Conservation (phyloP, 2,888 invertebrate species). For the Heliconius charithonia region DNA sequence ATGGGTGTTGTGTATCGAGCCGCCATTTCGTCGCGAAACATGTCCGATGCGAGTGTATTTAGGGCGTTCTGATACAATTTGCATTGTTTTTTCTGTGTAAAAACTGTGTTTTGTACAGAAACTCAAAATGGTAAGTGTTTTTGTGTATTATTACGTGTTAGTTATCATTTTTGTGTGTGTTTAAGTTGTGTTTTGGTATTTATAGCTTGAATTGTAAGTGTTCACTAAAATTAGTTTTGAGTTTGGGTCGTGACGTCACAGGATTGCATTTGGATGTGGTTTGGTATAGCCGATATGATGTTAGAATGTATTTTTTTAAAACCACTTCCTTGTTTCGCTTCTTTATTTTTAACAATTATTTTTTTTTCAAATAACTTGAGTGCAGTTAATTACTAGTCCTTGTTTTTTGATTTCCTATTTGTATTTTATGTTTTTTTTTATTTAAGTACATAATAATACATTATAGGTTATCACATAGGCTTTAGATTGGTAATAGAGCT, state of each 20-base stretch:
- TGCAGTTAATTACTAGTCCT: background rate
- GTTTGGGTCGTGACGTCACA: constrained; percentile 49
- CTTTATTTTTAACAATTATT: background rate
- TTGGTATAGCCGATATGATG: constrained; percentile 25
- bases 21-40: constrained; percentile 77
- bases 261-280: constrained; percentile 45
- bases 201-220: constrained; percentile 18
- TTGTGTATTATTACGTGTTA: constrained; percentile 43
- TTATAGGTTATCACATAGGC: constrained; percentile 12
- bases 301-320: constrained; percentile 27
- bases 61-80: constrained; percentile 74
- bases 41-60: constrained; percentile 71
- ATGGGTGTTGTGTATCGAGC: constrained; percentile 74
- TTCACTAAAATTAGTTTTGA: constrained; percentile 58
- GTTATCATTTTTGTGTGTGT: constrained; percentile 28
- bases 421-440: constrained; percentile 16
- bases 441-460: background rate
- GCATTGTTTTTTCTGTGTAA: constrained; percentile 70
- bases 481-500: constrained; percentile 34
- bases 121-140: constrained; percentile 62
- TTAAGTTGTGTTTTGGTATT: constrained; percentile 30
- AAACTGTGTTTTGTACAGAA: constrained; percentile 59
- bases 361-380: background rate
- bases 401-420: background rate
- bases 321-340: background rate